A percentile compares a stretch with the other conserved stretches of the same genome.
Evolutionary conservation across 92 coral and sea anemone genomes (phyloP).

Genomic region (Heteractis magnifica): DNA sequence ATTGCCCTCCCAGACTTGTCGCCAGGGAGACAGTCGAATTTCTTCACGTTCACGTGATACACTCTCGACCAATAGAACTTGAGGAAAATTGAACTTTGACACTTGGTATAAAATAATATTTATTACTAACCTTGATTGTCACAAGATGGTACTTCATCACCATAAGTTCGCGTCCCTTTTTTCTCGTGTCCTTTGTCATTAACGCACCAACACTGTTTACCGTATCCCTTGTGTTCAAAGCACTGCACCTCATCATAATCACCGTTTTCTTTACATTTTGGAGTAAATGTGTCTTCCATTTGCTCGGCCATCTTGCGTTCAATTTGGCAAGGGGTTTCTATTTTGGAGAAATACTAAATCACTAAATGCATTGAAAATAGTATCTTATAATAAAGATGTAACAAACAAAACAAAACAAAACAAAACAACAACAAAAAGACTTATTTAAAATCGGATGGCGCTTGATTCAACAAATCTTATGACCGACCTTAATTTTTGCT

Average conservation of each 20-base stretch:
- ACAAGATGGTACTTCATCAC: conserved; percentile 68
- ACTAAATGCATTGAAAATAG: not conserved
- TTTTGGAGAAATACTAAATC: not conserved
- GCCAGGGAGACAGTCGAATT: too few relatives aligned
- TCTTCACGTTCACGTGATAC: too few relatives aligned
- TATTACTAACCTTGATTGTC: conserved; percentile 15
- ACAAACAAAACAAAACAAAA: not conserved
- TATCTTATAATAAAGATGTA: not conserved
- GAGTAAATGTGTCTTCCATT: conserved; percentile 81
- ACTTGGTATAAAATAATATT: too few relatives aligned
- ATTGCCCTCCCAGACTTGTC: too few relatives aligned
- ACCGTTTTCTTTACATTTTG: conserved; percentile 74
- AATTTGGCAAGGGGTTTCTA: conserved; percentile 79
- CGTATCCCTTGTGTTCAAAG: conserved; percentile 73
- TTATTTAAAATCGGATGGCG: too few relatives aligned
- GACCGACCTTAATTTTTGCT: too few relatives aligned
- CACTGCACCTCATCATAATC: conserved; percentile 77
- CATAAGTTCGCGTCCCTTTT: conserved; percentile 67
- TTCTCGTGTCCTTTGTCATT: conserved; percentile 77
- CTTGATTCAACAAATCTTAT: too few relatives aligned
- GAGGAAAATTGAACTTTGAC: too few relatives aligned
- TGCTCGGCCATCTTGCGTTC: conserved; percentile 84
- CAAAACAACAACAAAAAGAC: not conserved
- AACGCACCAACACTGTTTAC: conserved; percentile 87
- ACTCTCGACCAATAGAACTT: too few relatives aligned